These are phyloP conservation scores for Brachyistius frenatus DNA, from an alignment of 2,113 vertebrate genomes.

Conservation along the genomic window DNA sequence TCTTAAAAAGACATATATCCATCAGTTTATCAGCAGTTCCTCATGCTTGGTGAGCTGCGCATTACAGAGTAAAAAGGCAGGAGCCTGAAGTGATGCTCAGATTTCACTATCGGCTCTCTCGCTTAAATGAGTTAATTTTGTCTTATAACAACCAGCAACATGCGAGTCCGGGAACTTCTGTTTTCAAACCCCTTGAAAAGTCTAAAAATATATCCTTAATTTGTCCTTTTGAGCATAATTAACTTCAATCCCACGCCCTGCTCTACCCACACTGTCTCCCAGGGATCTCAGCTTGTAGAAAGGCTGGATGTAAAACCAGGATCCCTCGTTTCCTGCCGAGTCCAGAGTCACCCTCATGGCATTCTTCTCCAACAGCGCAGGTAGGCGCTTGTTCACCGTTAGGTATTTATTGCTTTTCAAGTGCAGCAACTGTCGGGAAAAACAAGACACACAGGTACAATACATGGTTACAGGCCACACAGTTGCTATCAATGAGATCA, in stretches of 20 bases:
- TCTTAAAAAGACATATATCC: not conserved
- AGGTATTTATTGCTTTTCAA: constrained; percentile 99
- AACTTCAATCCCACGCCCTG: constrained; percentile 33
- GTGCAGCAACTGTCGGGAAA: constrained; percentile 91
- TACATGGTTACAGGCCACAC: not conserved
- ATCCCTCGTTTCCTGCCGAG: constrained; percentile 97
- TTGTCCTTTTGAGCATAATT: constrained; percentile 36
- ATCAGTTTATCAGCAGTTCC: not conserved
- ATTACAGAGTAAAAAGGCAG: not conserved
- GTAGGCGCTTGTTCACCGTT: constrained; percentile 98
- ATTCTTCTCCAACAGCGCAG: constrained; percentile 97
- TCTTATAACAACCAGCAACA: not conserved
- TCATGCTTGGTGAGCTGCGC: not conserved
- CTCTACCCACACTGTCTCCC: constrained; percentile 96
- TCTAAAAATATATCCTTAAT: constrained; percentile 46
- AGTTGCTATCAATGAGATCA: not conserved
- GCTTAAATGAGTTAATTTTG: not conserved
- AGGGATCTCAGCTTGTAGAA: constrained; percentile 99
- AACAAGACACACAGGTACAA: not conserved
- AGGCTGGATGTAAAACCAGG: constrained; percentile 99
- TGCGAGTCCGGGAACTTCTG: not conserved
- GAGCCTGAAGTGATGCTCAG: not conserved
- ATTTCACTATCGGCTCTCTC: not conserved
- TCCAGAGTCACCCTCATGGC: constrained; percentile 98
- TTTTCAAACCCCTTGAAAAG: constrained; percentile 34